Evolutionary conservation across 2,113 vertebrate genomes (phyloP).

Genomic region (Coracopsis vasa): DNA sequence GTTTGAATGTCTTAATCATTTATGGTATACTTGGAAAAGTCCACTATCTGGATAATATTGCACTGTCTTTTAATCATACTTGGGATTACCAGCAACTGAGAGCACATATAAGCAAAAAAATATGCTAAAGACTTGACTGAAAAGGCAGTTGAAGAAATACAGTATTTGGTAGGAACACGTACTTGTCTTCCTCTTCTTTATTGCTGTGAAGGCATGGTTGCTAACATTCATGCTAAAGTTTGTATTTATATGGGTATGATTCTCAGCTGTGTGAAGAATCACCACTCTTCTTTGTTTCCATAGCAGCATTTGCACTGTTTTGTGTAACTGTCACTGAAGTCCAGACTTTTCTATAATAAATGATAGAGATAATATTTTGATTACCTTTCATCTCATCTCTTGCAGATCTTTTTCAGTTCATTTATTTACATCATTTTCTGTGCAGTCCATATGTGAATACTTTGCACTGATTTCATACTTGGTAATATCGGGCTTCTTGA

Average conservation of each 20-base stretch:
- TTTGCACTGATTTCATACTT: not conserved
- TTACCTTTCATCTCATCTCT: not conserved
- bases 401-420: not conserved
- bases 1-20: not conserved
- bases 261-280: not conserved
- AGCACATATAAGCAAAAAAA: not conserved
- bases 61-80: not conserved
- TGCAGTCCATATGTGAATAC: not conserved
- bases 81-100: not conserved
- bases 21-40: not conserved
- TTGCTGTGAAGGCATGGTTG: not conserved
- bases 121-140: not conserved
- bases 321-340: not conserved
- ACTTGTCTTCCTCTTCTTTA: not conserved
- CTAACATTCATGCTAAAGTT: not conserved
- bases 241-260: not conserved
- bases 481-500: not conserved
- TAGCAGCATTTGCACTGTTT: not conserved
- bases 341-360: not conserved
- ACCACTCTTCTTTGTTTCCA: not conserved
- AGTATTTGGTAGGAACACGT: not conserved
- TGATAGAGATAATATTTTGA: not conserved
- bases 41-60: not conserved
- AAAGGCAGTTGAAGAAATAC: not conserved
- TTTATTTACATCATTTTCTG: not conserved